Base-by-base conservation (phyloP, 1,140 invertebrate species). In the Gryon sp. region DNA sequence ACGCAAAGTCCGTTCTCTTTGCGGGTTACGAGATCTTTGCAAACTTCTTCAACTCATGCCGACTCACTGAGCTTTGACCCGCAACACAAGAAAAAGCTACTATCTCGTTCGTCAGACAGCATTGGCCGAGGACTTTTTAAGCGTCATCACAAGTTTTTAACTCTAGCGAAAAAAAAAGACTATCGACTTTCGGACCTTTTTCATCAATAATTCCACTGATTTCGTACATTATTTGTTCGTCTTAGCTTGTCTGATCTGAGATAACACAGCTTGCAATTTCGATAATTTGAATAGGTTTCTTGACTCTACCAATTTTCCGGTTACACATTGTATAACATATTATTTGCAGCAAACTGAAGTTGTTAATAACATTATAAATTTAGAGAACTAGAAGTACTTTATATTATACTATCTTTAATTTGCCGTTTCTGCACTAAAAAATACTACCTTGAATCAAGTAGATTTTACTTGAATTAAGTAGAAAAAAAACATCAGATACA, bases 1-100 rank as follows among this genome's bases (percentile, higher is more conserved):
- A 83, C 80, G 78, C 78, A 84, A 82, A 85, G 79, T 86, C 76
- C 83, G 80, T 26, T 66, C 32, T 69, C 34, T n/a, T n/a, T n/a
- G n/a, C n/a, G n/a, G 45, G 63, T 70, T 73, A 60, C 50, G 53
- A 68, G 63, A 76, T 53, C 63, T 60, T 46, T 6, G 40, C 32
- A 52, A 34, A 68, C 32, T 60, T 34, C 45, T 50, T 55, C 16
- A 8, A 18, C 36, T 41, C 22, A 55, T 50, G 30, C 36, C 30
- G 36, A 59, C 45, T 43, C 66, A 52, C 59, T 48, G 60, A 81
- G 69, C 83, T 83, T 80, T 77, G 82, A 83, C 79, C 79, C 59
- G 2, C 2, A 9, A 26, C 20, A 22, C 45, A n/a, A 75, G 72
- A 76, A 84, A 83, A 79, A 78, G 80, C 46, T 52, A 40, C 48